Evolutionary conservation across 2,888 invertebrate species (phyloP).

Genomic region (Drosophila bunnanda): DNA sequence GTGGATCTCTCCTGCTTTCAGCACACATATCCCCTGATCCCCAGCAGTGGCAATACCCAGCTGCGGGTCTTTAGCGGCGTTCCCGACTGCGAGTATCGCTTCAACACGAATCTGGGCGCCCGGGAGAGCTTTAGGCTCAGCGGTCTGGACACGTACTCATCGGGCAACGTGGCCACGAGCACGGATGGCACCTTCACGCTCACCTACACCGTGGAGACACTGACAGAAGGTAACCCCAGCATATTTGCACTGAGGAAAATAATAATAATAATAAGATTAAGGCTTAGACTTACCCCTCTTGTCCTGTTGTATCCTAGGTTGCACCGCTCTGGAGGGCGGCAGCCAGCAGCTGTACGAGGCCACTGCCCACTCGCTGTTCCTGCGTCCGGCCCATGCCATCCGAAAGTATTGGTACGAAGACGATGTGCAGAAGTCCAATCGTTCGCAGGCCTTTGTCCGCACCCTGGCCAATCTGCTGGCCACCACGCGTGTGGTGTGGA

Average conservation of each 20-base stretch:
- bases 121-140: conserved; percentile 57
- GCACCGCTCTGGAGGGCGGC: conserved; percentile 56
- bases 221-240: conserved; percentile 57
- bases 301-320: conserved; percentile 55
- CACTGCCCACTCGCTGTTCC: conserved; percentile 68
- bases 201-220: conserved; percentile 48
- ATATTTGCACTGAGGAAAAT: not conserved
- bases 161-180: conserved; percentile 64
- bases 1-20: conserved; percentile 71
- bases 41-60: conserved; percentile 87
- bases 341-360: conserved; percentile 55
- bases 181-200: conserved; percentile 49
- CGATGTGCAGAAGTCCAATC: conserved; percentile 77
- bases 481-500: conserved; percentile 64
- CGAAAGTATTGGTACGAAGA: conserved; percentile 71
- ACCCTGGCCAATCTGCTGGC: conserved; percentile 70
- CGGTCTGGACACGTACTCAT: conserved; percentile 65
- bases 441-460: conserved; percentile 72
- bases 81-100: conserved; percentile 84
- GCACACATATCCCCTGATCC: conserved; percentile 88
- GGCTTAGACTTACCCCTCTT: not conserved
- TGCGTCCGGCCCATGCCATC: conserved; percentile 51
- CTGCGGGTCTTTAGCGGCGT: conserved; percentile 89
- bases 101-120: conserved; percentile 66
- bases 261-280: not conserved